Conservation (phyloP, 2,888 invertebrate species). For the Geophilus truncorum region DNA sequence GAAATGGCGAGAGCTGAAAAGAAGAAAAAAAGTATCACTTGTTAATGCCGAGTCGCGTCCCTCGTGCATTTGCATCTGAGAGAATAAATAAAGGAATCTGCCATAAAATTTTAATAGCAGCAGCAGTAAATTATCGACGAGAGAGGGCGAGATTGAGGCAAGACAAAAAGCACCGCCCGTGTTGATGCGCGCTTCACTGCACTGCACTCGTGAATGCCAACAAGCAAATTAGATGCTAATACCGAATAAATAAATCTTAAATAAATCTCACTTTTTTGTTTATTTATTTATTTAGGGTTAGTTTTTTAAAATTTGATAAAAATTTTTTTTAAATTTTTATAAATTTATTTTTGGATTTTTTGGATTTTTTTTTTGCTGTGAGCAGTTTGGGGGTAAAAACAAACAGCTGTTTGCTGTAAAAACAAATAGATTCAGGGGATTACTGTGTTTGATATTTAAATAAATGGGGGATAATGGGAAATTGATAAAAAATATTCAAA, state of each 20-base stretch:
- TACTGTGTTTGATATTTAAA: not conserved
- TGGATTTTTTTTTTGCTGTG: not conserved
- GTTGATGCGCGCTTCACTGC: not conserved
- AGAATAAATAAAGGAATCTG: not conserved
- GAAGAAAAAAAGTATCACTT: not conserved
- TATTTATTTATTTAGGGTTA: too few relatives aligned
- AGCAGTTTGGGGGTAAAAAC: not conserved
- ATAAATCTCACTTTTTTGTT: not conserved
- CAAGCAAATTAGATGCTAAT: not conserved
- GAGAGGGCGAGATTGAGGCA: not conserved
- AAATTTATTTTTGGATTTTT: not conserved
- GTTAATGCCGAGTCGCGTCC: not conserved
- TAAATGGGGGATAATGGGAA: not conserved
- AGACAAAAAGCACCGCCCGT: not conserved
- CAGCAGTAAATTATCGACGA: not conserved
- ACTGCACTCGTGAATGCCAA: not conserved
- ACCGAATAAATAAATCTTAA: not conserved
- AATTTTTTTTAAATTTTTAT: too few relatives aligned
- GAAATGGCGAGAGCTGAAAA: not conserved
- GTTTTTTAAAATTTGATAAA: too few relatives aligned
- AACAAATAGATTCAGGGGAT: not conserved
- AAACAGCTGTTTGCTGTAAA: not conserved
- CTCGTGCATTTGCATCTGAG: not conserved
- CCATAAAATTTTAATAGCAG: constrained; percentile 3
- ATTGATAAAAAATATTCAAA: not conserved